Conservation (phyloP, 2,113 vertebrate genomes). For the Madoqua kirkii region DNA sequence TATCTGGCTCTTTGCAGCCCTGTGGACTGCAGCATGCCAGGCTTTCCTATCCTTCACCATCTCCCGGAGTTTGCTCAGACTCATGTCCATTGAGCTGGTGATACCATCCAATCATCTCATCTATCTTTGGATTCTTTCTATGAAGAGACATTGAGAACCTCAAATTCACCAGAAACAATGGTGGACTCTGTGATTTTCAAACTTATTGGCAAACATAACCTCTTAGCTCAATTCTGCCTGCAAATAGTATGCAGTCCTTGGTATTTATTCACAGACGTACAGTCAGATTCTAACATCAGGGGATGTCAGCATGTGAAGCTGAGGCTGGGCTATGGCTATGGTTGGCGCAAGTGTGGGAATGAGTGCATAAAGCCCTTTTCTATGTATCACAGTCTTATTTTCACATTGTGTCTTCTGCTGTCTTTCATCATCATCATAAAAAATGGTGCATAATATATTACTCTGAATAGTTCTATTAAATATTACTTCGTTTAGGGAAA, state of each 20-base stretch:
- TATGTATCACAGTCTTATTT: not conserved
- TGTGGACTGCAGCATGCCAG: not conserved
- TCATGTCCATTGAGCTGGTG: not conserved
- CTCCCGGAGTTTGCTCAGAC: not conserved
- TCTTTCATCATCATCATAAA: not conserved
- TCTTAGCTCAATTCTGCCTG: not conserved
- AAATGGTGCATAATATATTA: not conserved
- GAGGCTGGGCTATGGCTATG: not conserved
- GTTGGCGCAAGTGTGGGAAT: not conserved
- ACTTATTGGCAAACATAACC: not conserved
- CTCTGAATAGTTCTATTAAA: not conserved
- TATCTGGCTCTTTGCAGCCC: not conserved
- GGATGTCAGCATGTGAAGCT: not conserved
- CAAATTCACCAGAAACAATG: not conserved
- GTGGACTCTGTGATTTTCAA: not conserved
- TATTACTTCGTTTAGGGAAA: not conserved
- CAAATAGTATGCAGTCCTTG: too few relatives aligned
- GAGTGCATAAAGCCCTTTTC: not conserved
- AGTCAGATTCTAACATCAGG: not conserved
- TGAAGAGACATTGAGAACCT: not conserved
- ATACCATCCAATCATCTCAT: not conserved
- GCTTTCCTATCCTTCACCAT: not conserved
- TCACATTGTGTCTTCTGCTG: not conserved
- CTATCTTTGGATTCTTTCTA: not conserved
- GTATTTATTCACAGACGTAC: not conserved